Base-by-base conservation (phyloP, 2,888 invertebrate genomes). In the Ditula angustiorana region DNA sequence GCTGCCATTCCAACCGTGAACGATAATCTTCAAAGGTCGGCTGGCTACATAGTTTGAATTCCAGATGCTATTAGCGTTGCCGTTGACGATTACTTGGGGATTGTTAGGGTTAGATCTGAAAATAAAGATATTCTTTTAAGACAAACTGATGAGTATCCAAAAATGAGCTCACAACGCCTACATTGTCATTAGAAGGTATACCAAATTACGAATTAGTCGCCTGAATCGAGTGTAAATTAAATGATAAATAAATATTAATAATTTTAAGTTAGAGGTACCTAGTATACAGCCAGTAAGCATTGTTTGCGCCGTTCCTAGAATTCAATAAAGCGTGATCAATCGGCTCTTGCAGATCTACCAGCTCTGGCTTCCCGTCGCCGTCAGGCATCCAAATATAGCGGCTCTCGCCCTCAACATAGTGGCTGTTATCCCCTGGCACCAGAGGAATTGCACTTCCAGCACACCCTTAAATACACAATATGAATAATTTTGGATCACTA, bases 371-470 rank as follows among this genome's bases (percentile, higher is more conserved):
- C 1, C 86, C 88, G 0, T 87, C 77, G n/a, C 85, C 83, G 73
- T 92, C 86, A 1, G 88, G 85, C 83, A 92, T 89, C 90, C 90
- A 92, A 58, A 92, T 80, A 72, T 88, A 92, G 1, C 86, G 86
- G 70, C 89, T 90, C 55, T 81, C 78, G 0, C 91, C 91, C 69
- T 90, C 90, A 3, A 88, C 85, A 74, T 91, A 92, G 72, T 88
- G 82, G 64, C 87, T 88, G 66, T 92, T 92, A 66, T 90, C 88
- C 24, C 87, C 86, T 11, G 90, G 90, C 19, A 83, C 60, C 7
- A 71, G 19, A 13, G 85, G 83, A 19, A 85, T 73, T 10, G 79
- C 79, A 52, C 69, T 72, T 26, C 81, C 76, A 47, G 80, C 74
- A 70, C 85, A 83, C 53, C 85, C 90, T 90, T 67, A 76, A 76